Conservation (phyloP, 2,113 vertebrate species). For the Gorsachius goisagi region DNA sequence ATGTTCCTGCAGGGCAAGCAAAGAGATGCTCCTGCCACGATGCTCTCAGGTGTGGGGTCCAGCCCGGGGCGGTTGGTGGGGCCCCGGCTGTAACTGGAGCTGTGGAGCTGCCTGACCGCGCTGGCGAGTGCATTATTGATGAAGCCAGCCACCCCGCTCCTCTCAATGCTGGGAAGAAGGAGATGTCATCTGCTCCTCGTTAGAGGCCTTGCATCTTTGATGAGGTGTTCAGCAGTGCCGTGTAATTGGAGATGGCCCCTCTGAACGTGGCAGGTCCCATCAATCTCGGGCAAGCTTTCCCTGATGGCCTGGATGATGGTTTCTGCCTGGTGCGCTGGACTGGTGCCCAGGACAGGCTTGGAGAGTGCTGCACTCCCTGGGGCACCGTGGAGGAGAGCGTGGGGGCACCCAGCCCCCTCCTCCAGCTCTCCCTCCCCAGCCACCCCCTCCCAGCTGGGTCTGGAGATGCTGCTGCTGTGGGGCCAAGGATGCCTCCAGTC, state of each 20-base stretch:
- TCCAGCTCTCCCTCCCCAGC: not conserved
- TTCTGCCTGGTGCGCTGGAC: not conserved
- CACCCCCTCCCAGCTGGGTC: too few species aligned
- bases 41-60: accelerated
- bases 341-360: not conserved
- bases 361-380: not conserved
- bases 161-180: not conserved
- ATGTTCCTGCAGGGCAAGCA: not conserved
- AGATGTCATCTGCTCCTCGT: slow-evolving; percentile 56
- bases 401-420: not conserved
- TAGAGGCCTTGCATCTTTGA: slow-evolving; percentile 68
- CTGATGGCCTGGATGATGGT: not conserved
- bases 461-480: not conserved
- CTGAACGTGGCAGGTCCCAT: slow-evolving; percentile 21
- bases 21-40: not conserved
- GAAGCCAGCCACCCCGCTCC: not conserved
- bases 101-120: not conserved
- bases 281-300: slow-evolving; percentile 53
- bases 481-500: not conserved
- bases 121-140: slow-evolving; percentile 58
- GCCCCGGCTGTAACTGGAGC: slow-evolving; percentile 1
- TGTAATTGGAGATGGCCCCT: slow-evolving; percentile 55
- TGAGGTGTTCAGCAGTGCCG: not conserved
- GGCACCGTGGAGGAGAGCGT: not conserved
- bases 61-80: not conserved